Evolutionary conservation across 2,888 invertebrate genomes (phyloP).

Genomic region (Oligia fasciuncula): DNA sequence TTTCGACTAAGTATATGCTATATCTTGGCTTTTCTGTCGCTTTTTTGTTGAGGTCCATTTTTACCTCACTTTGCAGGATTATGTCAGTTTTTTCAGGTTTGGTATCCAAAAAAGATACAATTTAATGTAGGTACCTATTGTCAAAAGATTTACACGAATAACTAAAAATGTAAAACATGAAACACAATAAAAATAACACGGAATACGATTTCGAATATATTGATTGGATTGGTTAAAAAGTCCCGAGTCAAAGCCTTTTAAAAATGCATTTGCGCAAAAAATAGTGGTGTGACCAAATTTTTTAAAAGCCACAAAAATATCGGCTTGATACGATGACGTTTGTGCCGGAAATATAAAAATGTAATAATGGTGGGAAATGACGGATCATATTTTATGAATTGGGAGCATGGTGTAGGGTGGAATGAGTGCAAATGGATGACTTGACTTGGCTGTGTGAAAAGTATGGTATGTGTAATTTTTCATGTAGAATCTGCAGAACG

Average conservation of each 20-base stretch:
- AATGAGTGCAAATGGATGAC: background rate
- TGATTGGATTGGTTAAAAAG: slow-evolving; percentile 60
- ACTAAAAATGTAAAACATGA: slow-evolving; percentile 9
- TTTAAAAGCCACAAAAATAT: slow-evolving; percentile 54
- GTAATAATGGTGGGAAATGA: slow-evolving; percentile 33
- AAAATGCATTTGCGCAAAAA: slow-evolving; percentile 60
- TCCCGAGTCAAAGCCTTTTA: slow-evolving; percentile 56
- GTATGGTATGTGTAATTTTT: background rate
- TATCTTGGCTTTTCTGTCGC: background rate
- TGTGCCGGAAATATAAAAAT: slow-evolving; percentile 34
- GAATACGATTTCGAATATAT: slow-evolving; percentile 47
- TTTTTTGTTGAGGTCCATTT: background rate
- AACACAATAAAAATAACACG: slow-evolving; percentile 46
- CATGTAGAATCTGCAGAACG: background rate
- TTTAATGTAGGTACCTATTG: background rate
- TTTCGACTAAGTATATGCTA: background rate
- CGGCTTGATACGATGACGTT: slow-evolving; percentile 41
- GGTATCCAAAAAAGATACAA: background rate
- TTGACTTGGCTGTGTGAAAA: background rate
- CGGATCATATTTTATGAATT: slow-evolving; percentile 51
- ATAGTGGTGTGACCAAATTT: slow-evolving; percentile 39
- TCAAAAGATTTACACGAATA: background rate
- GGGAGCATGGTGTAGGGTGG: background rate
- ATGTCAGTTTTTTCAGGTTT: background rate
- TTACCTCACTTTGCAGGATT: background rate